Base-by-base conservation (phyloP, 1,140 invertebrate genomes). In the Drosophila mauritiana region DNA sequence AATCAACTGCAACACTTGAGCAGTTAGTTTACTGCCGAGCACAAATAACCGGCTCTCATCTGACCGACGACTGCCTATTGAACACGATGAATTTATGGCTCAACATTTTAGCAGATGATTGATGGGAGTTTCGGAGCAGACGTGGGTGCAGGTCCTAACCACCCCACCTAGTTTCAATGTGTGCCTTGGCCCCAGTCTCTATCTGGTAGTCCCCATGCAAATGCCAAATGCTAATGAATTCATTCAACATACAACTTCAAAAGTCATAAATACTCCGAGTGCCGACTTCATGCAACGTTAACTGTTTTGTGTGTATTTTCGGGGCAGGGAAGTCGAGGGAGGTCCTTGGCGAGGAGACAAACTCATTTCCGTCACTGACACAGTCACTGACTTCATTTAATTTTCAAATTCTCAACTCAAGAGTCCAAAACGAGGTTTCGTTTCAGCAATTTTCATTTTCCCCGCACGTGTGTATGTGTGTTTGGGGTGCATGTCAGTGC, bases 391-490 rank as follows among this genome's bases (percentile, higher is more conserved):
- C 56, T 83, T 83, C 80, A 83, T 83, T 83, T 83, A 83, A 83
- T 83, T 83, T 83, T 83, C 80, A 83, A 83, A 83, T 83, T 82
- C 78, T 78, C 80, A 83, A 83, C 80, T 83, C 80, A 83, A 83
- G 80, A 83, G 80, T 83, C 80, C 80, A 83, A 81, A 82, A 82
- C 74, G 80, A 83, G 80, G 74, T 74, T 82, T 75, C 63, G 42
- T 62, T 73, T 72, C 56, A 73, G 64, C 45, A 65, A 64, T 64
- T 68, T 51, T 72, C 51, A 42, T 69, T 39, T 15, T 20, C 20
- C 46, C 42, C 15, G 43, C 55, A 36, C 42, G 25, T 58, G 34
- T 45, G 42, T 25, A 8, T 42, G 15, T 43, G 10, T 20, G 42
- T 17, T 8, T 11, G 42, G 42, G 42, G 10, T 10, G 3, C 42